phyloP scores from a whole-genome alignment of 2,888 invertebrate species.

The Plebejus melissa region DNA sequence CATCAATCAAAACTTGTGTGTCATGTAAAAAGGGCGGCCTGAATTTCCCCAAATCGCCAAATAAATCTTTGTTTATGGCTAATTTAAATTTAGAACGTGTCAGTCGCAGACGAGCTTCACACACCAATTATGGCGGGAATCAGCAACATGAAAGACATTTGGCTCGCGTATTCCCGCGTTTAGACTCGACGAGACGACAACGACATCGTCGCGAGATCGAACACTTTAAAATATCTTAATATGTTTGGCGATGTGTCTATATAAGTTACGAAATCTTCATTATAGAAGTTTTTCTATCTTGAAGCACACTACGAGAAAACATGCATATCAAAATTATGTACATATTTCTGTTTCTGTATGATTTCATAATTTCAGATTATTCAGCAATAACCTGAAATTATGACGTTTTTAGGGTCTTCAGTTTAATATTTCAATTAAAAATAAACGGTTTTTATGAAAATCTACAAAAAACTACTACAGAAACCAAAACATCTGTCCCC shows the following conservation, averaged over 20 bases:
- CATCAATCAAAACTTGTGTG: slow-evolving; percentile 8
- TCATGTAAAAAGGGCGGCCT: not conserved
- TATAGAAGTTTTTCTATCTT: too few relatives aligned
- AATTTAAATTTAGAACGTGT: slow-evolving; percentile 36
- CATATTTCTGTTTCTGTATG: too few relatives aligned
- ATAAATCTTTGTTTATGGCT: slow-evolving; percentile 33
- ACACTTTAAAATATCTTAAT: too few relatives aligned
- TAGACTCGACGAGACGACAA: slow-evolving; percentile 30
- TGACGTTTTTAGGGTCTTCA: too few relatives aligned
- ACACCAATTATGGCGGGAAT: slow-evolving; percentile 48
- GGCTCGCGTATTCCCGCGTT: slow-evolving; percentile 37
- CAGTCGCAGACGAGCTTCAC: slow-evolving; percentile 44
- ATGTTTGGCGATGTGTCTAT: too few relatives aligned
- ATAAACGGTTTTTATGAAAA: too few relatives aligned
- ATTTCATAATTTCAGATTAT: too few relatives aligned
- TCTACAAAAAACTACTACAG: not conserved
- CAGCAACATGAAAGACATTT: slow-evolving; percentile 43
- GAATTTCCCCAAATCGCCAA: slow-evolving; percentile 22
- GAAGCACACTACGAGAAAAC: too few relatives aligned
- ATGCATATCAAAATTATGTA: too few relatives aligned
- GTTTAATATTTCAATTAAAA: too few relatives aligned
- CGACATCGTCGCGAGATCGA: not conserved
- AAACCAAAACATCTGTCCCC: slow-evolving; percentile 23
- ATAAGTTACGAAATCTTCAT: too few relatives aligned
- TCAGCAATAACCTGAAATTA: too few relatives aligned